Evolutionary conservation across 2,113 vertebrate genomes (phyloP), one percentile per base, ranked within the genome.

Genomic region (Callipepla squamata): DNA sequence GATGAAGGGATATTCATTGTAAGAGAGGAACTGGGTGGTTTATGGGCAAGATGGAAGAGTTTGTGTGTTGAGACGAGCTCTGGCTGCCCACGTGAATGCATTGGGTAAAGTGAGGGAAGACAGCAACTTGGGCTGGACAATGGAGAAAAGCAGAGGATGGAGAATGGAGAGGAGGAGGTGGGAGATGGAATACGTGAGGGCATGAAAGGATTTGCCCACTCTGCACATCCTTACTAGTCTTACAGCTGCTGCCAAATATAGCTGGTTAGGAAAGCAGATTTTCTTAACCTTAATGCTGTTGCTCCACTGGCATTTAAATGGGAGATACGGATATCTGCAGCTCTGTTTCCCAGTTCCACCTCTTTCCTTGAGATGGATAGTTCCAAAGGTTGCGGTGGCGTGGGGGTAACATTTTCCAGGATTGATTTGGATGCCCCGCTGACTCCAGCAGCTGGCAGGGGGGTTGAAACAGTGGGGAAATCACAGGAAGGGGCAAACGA

Each of bases 311-410:
- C 44, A 4, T 8, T 61, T 66, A 81, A 86, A 51, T 26, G 15
- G 61, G 32, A 84, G 38, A 1, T 23, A 22, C 7, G 67, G 83
- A 40, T 78, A 45, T 20, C 65, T 7, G 4, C 21, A 9, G 53
- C 12, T 58, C 51, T 78, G n/a, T 80, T 73, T 48, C 50, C 38
- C 68, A 74, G 40, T 67, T 84, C 34, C n/a, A 80, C 32, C 42
- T 19, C 21, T 10, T 17, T 59, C 68, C 10, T 55, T 59, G 23
- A 68, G n/a, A 38, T 8, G 53, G 36, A 12, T 6, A 19, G 22
- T 16, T 45, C n/a, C 51, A 48, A 53, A 66, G 20, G 22, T 5
- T 20, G 28, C 0, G 0, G 8, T 53, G 57, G 28, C 3, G 0
- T 0, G 9, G 18, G 13, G 32, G 8, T 3, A 11, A 10, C 55